Evolutionary conservation across 1,140 invertebrate species (phyloP), one percentile per base, ranked within the genome.

Genomic region (Atta texana): DNA sequence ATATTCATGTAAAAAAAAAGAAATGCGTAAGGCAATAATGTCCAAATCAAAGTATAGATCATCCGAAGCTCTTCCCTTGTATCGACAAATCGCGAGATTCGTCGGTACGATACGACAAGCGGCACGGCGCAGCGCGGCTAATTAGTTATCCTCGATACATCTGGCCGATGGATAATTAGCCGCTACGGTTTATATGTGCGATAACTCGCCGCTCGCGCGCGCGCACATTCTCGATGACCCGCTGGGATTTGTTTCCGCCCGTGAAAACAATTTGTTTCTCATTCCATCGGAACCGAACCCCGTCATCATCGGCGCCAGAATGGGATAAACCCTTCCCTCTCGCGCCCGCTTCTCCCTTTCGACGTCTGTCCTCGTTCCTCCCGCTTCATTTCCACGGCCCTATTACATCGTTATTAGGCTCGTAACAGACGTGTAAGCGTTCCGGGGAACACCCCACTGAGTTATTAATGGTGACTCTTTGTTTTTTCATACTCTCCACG

Each of bases 391-490:
- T 91, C 87, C 90, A 85, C 89, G 78, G 85, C 87, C 78, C 90
- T 89, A 92, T 94, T 93, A 93, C 92, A 91, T 91, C 92, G 92
- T 92, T 93, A 93, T 94, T 94, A 94, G 91, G 75, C 90, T 90
- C 90, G 91, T 92, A 93, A 93, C 91, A 86, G 89, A 92, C 89
- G 87, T 91, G 91, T 92, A 91, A 93, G 90, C 90, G 89, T 91
- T 91, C 87, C 90, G 72, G 74, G 88, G 87, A 91, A 92, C 92
- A 91, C 93, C 93, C 93, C 91, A 92, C 92, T 91, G 93, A 75
- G 93, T 94, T 94, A 94, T 94, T 94, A 93, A 94, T 94, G 93
- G 91, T 74, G 91, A 87, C 76, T 88, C 89, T 91, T 93, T 93
- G 92, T 94, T 93, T 94, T 93, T 93, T 92, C 78, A 82, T 77